Evolutionary conservation across 2,888 invertebrate species (phyloP), one percentile per base, ranked within the genome.

Genomic region (Leucophenga montana): DNA sequence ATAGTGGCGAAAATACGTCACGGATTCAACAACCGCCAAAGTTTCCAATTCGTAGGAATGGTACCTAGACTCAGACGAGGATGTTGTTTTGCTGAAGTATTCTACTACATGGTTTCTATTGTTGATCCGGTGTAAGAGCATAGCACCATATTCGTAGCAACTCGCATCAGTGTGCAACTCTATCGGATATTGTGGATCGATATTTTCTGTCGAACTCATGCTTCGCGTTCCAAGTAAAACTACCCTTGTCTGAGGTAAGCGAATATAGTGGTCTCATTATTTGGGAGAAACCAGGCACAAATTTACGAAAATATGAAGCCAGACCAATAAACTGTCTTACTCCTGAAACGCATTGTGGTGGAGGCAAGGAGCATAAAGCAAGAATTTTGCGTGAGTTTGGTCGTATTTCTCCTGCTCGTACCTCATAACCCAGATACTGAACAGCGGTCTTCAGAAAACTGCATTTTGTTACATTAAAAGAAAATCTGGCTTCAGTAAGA

Each of bases 301-400:
- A 61, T 61, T 68, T 69, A 67, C 69, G 65, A 69, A 67, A 68
- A 66, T 73, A 72, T 27, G 27, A 75, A 18, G 20, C 6, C 18
- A 18, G 18, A 13, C 18, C 54, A n/a, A 54, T 8, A 54, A 54
- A 54, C 11, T 54, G 54, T 54, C 54, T 54, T 16, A 48, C 6
- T 5, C 1, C 11, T 16, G 13, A 16, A 48, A 48, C 48, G 13
- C 11, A 11, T 13, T 48, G 6, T 48, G 48, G 48, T 14, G 54
- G 54, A 4, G 18, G 54, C 20, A 54, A 54, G 27, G 3, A 2
- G 2, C 3, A 3, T 4, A 27, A 27, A 2, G 27, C 27, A 27
- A 3, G 27, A 27, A 27, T 27, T 27, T 27, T 27, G 4, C 27
- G 27, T 4, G 27, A 4, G 4, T 27, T 27, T 27, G 27, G 27